phyloP scores from a whole-genome alignment of 2,797 vertebrate genomes.

The Eutrigla gurnardus region DNA sequence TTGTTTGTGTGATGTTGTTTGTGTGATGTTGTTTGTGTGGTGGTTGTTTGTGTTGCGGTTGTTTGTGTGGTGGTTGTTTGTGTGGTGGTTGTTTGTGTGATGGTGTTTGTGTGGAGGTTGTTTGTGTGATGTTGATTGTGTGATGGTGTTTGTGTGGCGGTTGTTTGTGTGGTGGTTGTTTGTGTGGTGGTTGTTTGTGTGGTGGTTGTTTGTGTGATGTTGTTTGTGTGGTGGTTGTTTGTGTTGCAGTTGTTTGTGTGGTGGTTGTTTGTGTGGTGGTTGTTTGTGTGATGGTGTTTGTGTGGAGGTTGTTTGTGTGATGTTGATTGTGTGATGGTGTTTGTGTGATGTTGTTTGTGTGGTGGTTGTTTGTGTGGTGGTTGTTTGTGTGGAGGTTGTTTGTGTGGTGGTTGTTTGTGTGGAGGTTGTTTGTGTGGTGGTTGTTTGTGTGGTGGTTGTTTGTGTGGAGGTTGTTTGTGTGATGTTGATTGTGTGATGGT shows the following conservation, averaged over 20 bases:
- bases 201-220: neutral
- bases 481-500: slow-evolving; percentile 20
- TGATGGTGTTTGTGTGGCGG: slow-evolving; percentile 21
- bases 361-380: slow-evolving; percentile 17
- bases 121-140: too few species aligned
- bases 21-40: slow-evolving; percentile 27
- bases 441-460: slow-evolving; percentile 2
- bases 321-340: neutral
- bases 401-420: neutral
- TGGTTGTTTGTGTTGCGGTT: neutral
- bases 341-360: slow-evolving; percentile 40
- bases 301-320: neutral
- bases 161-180: slow-evolving; percentile 15
- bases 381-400: slow-evolving; percentile 14
- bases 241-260: slow-evolving; percentile 27
- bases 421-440: slow-evolving; percentile 17
- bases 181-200: slow-evolving; percentile 33
- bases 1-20: neutral
- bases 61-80: slow-evolving; percentile 14
- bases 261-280: slow-evolving; percentile 17
- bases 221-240: slow-evolving; percentile 19
- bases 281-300: slow-evolving; percentile 19
- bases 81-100: too few species aligned
- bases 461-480: neutral
- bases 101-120: slow-evolving; percentile 23